Base-by-base conservation (phyloP, 2,113 vertebrate species). In the Sebastes schlegelii region DNA sequence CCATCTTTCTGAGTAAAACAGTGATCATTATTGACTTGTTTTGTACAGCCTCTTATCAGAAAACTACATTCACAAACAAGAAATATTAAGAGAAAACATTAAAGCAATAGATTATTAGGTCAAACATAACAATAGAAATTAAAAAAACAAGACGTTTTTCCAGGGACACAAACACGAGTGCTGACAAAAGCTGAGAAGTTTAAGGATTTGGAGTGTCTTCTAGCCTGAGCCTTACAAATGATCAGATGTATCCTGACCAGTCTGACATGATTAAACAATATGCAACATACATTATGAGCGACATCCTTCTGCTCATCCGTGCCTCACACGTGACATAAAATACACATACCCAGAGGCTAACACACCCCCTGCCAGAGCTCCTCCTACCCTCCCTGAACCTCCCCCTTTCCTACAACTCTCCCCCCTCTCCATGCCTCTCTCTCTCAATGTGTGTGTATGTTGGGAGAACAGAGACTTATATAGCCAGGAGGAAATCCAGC, bases 401-500 rank as follows among this genome's bases (percentile, higher is more conserved):
- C 66, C 86, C 85, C 54, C 71, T 84, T 74, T 69, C 67, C 57
- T 55, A 26, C 26, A 19, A 74, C 16, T 78, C 74, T 70, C 51
- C 52, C 43, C 34, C 45, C 23, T 49, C 65, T 60, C 23, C 48
- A 74, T 84, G 89, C 79, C 64, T 76, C 51, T 43, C 55, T 62
- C 74, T 40, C 66, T 64, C 26, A 43, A 5, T 6, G 49, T 42
- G 49, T 42, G 51, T n/a, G 71, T 57, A 1, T 74, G 77, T 13
- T 64, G 62, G 40, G 54, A 60, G 67, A 80, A 78, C 60, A 79
- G 78, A 80, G 81, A 90, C 86, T 91, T 88, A 80, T 79, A 92
- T 79, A 92, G 91, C 94, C 86, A 46, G 69, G 74, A 92, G 92
- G 88, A 86, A 88, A 87, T 82, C 73, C 87, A 87, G 93, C 92